Conservation (phyloP, 2,888 invertebrate genomes). For the Euclidia mi region DNA sequence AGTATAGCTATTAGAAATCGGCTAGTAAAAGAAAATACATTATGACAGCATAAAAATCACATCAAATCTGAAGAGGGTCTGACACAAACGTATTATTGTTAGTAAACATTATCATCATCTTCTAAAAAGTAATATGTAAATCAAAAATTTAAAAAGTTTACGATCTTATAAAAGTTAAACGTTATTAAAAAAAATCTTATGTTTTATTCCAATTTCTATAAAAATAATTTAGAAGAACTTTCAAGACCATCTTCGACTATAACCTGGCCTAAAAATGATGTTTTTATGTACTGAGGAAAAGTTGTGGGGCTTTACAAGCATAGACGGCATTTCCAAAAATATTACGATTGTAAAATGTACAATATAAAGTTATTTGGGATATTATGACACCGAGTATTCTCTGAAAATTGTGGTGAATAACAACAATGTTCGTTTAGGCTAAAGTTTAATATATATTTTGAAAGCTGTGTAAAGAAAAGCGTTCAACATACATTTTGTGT, state of each 20-base stretch:
- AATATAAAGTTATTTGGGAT: slow-evolving; percentile 4
- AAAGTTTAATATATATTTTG: too few relatives aligned
- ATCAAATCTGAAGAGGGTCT: too few relatives aligned
- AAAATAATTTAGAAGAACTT: not conserved
- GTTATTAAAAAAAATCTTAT: slow-evolving; percentile 9
- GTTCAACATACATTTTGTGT: too few relatives aligned
- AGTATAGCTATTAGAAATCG: too few relatives aligned
- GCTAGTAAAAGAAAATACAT: too few relatives aligned
- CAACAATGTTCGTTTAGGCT: not conserved
- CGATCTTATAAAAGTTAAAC: not conserved
- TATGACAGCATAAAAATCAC: too few relatives aligned
- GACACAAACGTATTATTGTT: too few relatives aligned
- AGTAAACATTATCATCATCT: too few relatives aligned
- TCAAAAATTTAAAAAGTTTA: slow-evolving; percentile 6
- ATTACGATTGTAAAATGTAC: slow-evolving; percentile 5
- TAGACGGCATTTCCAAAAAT: slow-evolving; percentile 4
- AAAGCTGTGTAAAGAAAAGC: too few relatives aligned
- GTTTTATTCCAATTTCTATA: slow-evolving; percentile 3
- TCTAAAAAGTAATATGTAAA: too few relatives aligned
- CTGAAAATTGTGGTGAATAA: slow-evolving; percentile 5
- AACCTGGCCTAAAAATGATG: slow-evolving; percentile 14
- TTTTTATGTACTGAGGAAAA: slow-evolving; percentile 3
- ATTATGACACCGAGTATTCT: not conserved
- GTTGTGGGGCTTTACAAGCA: slow-evolving; percentile 5
- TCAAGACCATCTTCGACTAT: slow-evolving; percentile 1